Evolutionary conservation across 2,113 vertebrate species (phyloP).

Genomic region (Syngnathus typhle): DNA sequence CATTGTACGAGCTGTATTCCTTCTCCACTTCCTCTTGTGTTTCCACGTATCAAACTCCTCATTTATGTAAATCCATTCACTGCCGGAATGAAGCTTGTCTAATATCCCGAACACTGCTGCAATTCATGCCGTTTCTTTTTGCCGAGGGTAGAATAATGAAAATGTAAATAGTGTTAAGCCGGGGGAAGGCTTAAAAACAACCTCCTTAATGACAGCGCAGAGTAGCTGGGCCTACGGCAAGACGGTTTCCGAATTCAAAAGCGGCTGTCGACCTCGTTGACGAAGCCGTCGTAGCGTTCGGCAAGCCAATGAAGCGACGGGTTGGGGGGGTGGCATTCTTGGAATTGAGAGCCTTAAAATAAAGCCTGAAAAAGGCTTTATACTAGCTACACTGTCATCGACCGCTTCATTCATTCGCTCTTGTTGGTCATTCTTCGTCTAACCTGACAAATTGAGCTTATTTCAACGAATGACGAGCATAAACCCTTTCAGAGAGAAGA

Average conservation of each 20-base stretch:
- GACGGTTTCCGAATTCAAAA: conserved; percentile 47
- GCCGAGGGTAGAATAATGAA: conserved; percentile 69
- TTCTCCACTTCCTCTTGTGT: conserved; percentile 13
- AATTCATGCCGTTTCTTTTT: conserved; percentile 69
- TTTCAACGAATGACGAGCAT: conserved; percentile 6
- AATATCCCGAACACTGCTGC: conserved; percentile 67
- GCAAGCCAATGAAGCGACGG: conserved; percentile 26
- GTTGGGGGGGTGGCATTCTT: conserved; percentile 43
- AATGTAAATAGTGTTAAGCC: conserved; percentile 72
- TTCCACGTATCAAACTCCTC: conserved; percentile 62
- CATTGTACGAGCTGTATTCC: not conserved
- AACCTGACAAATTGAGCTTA: not conserved
- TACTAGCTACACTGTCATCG: conserved; percentile 38
- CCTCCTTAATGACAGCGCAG: conserved; percentile 63
- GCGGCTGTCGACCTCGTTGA: conserved; percentile 23
- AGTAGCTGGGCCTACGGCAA: conserved; percentile 10
- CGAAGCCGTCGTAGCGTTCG: conserved; percentile 34
- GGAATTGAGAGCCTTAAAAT: conserved; percentile 5
- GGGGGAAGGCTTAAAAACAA: conserved; percentile 63
- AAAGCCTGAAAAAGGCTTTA: conserved; percentile 24
- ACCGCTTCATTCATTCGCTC: conserved; percentile 22
- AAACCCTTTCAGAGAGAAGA: conserved; percentile 28
- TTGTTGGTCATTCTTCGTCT: not conserved
- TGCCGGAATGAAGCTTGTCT: conserved; percentile 70
- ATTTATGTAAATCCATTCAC: conserved; percentile 71